Base-by-base conservation (phyloP, 2,888 invertebrate genomes). In the Hofmannophila pseudospretella region DNA sequence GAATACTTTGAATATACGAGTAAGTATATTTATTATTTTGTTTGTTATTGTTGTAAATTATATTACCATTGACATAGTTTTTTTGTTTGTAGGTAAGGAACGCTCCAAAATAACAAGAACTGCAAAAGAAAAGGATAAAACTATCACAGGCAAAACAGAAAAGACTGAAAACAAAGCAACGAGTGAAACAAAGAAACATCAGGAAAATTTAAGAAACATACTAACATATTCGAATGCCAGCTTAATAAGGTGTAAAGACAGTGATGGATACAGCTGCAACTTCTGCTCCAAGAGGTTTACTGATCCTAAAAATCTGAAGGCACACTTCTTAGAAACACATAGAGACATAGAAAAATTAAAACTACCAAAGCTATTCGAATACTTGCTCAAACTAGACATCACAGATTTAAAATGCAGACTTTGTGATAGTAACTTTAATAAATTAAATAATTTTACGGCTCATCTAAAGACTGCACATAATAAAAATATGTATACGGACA, bases 371-470 rank as follows among this genome's bases (percentile, higher is more conserved):
- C 16, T 31, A 7, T 19, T 20, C 31, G 31, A 16, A 7, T 66
- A 66, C 41, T 47, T 65, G 5, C 55, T 72, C 0, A 70, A 73
- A 45, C 38, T 81, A 0, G 81, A 81, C 19, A 59, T 80, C 2
- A 78, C 81, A 0, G 47, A 41, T 3, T 41, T 80, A 0, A 46
- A 51, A 34, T 82, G 81, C 43, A 63, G 47, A 7, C 39, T 72
- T 1, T 80, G 81, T 34, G 32, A 43, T 0, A 4, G 12, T 1
- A 40, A 34, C 2, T 39, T 72, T 0, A 46, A 62, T 1, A 50
- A 47, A 0, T 33, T 79, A 7, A 66, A 76, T 39, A 31, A 45
- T 0, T 39, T 73, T 0, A 16, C 16, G 16, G 16, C 3, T 4
- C 16, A 16, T 16, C 16, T 16, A n/a, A n/a, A n/a, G 16, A 16